Base-by-base conservation (phyloP, 1,140 invertebrate genomes). In the Linepithema humile region DNA sequence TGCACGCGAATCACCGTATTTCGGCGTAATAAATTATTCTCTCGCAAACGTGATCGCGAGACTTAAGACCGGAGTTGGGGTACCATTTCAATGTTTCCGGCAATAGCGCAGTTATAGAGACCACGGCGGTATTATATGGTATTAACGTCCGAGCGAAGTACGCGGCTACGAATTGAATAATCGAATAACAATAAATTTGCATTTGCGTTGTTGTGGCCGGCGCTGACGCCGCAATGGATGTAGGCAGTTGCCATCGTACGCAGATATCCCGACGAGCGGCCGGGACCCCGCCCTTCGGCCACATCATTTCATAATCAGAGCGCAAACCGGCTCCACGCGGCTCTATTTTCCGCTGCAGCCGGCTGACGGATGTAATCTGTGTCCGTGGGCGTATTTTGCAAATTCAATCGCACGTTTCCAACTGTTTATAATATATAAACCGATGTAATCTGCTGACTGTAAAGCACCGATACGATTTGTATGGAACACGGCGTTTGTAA, bases 161-260 rank as follows among this genome's bases (percentile, higher is more conserved):
- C 90, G 91, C 86, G 89, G 89, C 82, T 91, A 86, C 89, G 89
- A 91, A 91, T 91, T 91, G 92, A 92, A 91, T 94, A 94, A 94
- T 94, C 91, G 91, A 94, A 94, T 94, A 93, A 93, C 92, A 92
- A 93, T 94, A 93, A 94, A 93, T 94, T 94, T 94, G 92, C 91
- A 93, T 93, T 93, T 91, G 90, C 92, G 91, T 92, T 93, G 91
- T 91, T 92, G 91, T 84, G 92, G 92, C 88, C 75, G 86, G 87
- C 90, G 88, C 84, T 89, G 85, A 89, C 91, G 87, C 91, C 91
- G 86, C 92, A 93, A 91, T 87, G 88, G 88, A 89, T 90, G 91
- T 90, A 92, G 90, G 90, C 89, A 91, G 89, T 91, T 89, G 87
- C 88, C 86, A 91, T 85, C 89, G 84, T 88, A 55, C 15, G 48